Conservation (phyloP, 2,888 invertebrate species). For the Orchestes rusci region DNA sequence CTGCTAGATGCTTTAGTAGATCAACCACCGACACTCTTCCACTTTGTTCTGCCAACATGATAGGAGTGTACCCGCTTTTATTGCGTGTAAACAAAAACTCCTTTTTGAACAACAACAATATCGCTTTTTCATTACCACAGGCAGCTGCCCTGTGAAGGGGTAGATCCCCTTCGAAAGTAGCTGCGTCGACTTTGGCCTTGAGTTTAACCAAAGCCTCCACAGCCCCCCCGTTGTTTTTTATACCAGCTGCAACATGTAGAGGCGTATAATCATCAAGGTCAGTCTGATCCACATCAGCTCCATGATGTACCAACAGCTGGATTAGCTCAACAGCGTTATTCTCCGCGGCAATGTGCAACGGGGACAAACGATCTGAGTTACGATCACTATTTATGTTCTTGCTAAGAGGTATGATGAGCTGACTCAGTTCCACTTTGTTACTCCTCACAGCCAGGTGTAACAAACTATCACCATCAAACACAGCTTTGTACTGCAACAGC, state of each 20-base stretch:
- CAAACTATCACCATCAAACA: conserved; percentile 16
- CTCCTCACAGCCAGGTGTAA: conserved; percentile 26
- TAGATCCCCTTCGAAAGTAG: conserved; percentile 27
- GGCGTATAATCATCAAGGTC: conserved; percentile 31
- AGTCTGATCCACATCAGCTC: conserved; percentile 25
- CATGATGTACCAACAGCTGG: conserved; percentile 23
- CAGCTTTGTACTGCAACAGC: conserved; percentile 18
- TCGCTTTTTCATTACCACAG: conserved; percentile 25
- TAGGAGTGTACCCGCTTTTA: conserved; percentile 23
- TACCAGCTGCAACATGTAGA: conserved; percentile 28
- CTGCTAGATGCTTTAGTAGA: conserved; percentile 13
- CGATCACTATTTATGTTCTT: conserved; percentile 16
- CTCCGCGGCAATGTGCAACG: conserved; percentile 30
- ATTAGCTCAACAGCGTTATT: conserved; percentile 22
- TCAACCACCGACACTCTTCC: conserved; percentile 20
- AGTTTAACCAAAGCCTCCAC: conserved; percentile 25
- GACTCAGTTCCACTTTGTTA: conserved; percentile 12
- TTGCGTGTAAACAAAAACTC: conserved; percentile 18
- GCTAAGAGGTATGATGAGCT: too few relatives aligned
- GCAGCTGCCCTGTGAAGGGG: conserved; percentile 31
- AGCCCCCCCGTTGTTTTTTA: conserved; percentile 12
- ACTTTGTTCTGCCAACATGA: conserved; percentile 24
- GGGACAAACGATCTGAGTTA: conserved; percentile 27
- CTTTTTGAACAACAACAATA: conserved; percentile 22
- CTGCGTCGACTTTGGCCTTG: conserved; percentile 19